Evolutionary conservation across 2,797 vertebrate genomes (phyloP), one percentile per base, ranked within the genome.

Genomic region (Lerista edwardsae): DNA sequence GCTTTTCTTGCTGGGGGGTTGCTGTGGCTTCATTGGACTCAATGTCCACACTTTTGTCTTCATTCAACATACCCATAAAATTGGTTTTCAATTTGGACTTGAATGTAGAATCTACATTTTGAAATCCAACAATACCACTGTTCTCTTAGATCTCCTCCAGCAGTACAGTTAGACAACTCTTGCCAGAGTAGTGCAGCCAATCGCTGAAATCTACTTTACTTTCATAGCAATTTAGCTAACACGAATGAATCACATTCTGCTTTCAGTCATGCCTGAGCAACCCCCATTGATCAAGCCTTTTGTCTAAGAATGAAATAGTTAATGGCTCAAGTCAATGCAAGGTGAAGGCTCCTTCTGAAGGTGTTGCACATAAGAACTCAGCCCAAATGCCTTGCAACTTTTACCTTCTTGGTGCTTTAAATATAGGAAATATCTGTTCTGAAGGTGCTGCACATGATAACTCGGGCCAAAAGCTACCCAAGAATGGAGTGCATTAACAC

Each of bases 161-260:
- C 29, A 74, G 25, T 47, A 25, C 34, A 80, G 68, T 85, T 90
- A 77, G 41, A 59, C 75, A 36, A 61, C 3, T 82, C 72, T 77
- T 67, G 79, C 74, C 61, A 71, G 31, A 39, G 82, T 2, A 78
- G 57, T 67, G 84, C 83, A 75, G 83, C 83, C 84, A 57, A 88
- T 61, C 19, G 9, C 15, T 61, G 19, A 23, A 47, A 91, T 83
- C 87, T 79, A 78, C 64, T 86, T 69, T 79, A 36, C 41, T 81
- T 59, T 86, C 51, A 80, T 75, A 81, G 15, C 69, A 75, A 36
- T 84, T 69, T 10, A 84, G 85, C 93, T 89, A 91, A 75, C 41
- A 47, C n/a, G 85, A 87, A 90, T 17, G 34, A 71, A 68, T 86
- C 0, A 0, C 39, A 67, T 55, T 88, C 72, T 68, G 71, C 59